Percentiles rank a stretch among this genome's conserved stretches.
These are phyloP conservation scores for Podarcis muralis DNA, from an alignment of 2,113 vertebrate species.

Conservation along the genomic window DNA sequence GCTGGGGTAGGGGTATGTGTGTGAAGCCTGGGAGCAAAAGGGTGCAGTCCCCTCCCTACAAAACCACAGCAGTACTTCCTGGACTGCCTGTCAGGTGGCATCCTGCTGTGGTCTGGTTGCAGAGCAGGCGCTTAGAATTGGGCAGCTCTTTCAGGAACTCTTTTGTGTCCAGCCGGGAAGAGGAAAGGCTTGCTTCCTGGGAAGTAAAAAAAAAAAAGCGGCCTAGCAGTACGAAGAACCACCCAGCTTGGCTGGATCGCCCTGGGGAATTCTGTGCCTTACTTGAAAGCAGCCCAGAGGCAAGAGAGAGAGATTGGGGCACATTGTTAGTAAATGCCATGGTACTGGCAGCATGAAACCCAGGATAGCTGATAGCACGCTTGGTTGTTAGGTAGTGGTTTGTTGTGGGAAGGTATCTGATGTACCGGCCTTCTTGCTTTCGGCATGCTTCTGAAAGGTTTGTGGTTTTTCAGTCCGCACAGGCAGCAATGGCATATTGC, in stretches of 20 bases:
- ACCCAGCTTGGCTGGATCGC: neutral
- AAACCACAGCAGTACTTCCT: constrained; percentile 37
- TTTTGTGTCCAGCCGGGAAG: no score
- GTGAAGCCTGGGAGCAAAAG: constrained; percentile 57
- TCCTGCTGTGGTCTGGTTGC: constrained; percentile 37
- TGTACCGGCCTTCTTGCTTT: neutral
- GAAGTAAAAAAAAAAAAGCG: neutral
- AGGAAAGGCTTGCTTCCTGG: neutral
- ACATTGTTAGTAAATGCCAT: neutral
- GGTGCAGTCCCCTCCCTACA: constrained; percentile 43
- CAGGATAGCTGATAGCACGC: no score
- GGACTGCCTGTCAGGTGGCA: constrained; percentile 56
- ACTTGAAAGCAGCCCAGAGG: neutral
- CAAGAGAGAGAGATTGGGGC: neutral
- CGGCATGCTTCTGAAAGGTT: neutral
- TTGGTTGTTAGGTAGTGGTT: neutral
- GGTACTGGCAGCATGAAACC: neutral
- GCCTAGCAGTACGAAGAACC: no score
- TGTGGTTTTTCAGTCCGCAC: neutral
- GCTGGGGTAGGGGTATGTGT: constrained; percentile 57
- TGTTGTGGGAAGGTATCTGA: neutral
- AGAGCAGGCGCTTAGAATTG: constrained; percentile 29
- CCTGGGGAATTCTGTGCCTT: no score
- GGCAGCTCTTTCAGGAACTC: constrained; percentile 30
- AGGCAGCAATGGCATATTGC: neutral